These are phyloP conservation scores for Eretmocerus hayati DNA, from an alignment of 2,888 invertebrate genomes.

Conservation along the genomic window DNA sequence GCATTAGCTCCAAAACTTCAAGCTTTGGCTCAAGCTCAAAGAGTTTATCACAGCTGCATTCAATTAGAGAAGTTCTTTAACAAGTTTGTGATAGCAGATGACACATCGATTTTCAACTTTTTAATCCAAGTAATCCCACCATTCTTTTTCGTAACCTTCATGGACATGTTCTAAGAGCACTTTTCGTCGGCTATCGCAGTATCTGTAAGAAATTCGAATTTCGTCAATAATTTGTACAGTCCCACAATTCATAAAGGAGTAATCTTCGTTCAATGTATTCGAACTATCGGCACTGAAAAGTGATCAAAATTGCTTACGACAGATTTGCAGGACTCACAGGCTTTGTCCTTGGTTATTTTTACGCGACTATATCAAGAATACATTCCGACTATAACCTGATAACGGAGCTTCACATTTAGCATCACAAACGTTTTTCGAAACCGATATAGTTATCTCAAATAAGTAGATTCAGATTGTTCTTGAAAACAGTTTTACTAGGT, in stretches of 20 bases:
- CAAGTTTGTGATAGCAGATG: slow-evolving; percentile 6
- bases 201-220: slow-evolving; percentile 55
- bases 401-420: too few species aligned
- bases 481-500: too few species aligned
- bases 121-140: slow-evolving; percentile 94
- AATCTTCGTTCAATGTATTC: not conserved
- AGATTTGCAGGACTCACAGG: too few species aligned
- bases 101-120: slow-evolving; percentile 17
- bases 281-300: not conserved
- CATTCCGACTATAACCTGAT: too few species aligned
- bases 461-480: too few species aligned
- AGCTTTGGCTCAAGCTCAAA: slow-evolving; percentile 37
- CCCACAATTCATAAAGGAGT: not conserved
- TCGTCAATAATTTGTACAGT: not conserved
- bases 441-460: too few species aligned
- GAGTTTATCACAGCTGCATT: slow-evolving; percentile 45
- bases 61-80: slow-evolving; percentile 31
- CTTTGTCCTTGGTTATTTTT: too few species aligned
- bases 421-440: too few species aligned
- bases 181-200: slow-evolving; percentile 95
- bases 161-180: slow-evolving; percentile 94
- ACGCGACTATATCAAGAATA: too few species aligned
- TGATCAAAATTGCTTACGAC: too few species aligned
- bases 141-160: slow-evolving; percentile 97
- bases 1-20: slow-evolving; percentile 13